Evolutionary conservation across 2,797 vertebrate species (phyloP).

Genomic region (Crax fasciolata): DNA sequence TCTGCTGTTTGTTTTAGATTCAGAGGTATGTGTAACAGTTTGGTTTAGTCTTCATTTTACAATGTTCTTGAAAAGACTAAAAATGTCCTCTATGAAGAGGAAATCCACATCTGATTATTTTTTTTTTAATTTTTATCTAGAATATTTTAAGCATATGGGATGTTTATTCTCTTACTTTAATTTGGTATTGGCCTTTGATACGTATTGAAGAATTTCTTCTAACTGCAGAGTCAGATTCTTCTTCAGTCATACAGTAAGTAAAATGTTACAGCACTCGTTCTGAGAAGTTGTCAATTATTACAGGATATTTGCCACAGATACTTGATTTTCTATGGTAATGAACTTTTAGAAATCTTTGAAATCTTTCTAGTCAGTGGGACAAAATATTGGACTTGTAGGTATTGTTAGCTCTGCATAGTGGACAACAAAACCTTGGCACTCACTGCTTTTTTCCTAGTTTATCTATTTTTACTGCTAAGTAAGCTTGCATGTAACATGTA

Average conservation of each 20-base stretch:
- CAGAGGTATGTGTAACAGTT: conserved; percentile 84
- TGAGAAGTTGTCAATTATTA: neutral
- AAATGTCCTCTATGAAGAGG: neutral
- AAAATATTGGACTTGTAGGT: neutral
- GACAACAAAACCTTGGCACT: neutral
- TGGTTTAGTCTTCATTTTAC: neutral
- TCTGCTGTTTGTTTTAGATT: conserved; percentile 91
- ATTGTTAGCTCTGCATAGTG: neutral
- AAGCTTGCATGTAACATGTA: neutral
- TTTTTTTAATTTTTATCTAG: conserved; percentile 72
- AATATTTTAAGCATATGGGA: conserved; percentile 92
- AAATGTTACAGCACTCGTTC: accelerated
- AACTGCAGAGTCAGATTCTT: conserved; percentile 89
- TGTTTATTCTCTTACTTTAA: conserved; percentile 86
- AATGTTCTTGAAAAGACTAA: neutral
- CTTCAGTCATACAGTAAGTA: conserved; percentile 83
- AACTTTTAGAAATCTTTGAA: neutral
- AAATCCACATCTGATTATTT: neutral
- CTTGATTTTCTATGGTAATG: neutral
- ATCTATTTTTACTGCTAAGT: neutral
- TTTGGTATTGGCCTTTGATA: conserved; percentile 89
- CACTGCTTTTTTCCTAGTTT: neutral
- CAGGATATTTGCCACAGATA: neutral
- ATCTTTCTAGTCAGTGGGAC: neutral
- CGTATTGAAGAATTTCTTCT: conserved; percentile 91